Conservation (phyloP, 2,113 vertebrate genomes). For the Bos indicus region DNA sequence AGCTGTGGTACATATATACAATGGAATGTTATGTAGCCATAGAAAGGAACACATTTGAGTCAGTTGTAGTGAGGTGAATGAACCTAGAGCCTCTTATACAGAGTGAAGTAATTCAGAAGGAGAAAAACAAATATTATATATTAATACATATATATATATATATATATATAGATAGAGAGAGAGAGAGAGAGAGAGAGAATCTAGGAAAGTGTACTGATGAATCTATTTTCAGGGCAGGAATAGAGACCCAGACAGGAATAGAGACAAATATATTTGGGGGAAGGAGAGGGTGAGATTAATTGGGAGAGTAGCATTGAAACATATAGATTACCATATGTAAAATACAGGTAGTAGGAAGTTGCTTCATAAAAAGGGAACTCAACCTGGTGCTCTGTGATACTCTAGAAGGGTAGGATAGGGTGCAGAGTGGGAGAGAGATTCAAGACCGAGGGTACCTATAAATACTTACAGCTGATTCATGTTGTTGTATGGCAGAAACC, state of each 20-base stretch:
- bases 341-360: background rate
- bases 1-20: background rate
- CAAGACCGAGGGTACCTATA: background rate
- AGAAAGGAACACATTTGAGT: background rate
- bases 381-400: background rate
- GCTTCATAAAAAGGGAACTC: background rate
- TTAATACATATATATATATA: background rate
- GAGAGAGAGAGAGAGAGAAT: no score
- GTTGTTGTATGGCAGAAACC: background rate
- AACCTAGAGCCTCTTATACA: background rate
- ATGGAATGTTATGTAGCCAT: background rate
- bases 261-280: background rate
- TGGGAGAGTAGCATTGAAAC: background rate
- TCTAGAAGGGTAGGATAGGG: background rate
- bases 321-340: background rate
- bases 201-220: background rate
- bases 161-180: background rate
- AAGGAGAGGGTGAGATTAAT: background rate
- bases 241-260: background rate
- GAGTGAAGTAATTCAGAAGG: background rate
- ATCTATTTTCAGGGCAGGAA: background rate
- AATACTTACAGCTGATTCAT: background rate
- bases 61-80: background rate
- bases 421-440: background rate
- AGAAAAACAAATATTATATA: background rate